Percentiles rank a stretch among this genome's conserved stretches.
Conservation (phyloP, 1,140 invertebrate genomes). For the Agraylea sexmaculata region DNA sequence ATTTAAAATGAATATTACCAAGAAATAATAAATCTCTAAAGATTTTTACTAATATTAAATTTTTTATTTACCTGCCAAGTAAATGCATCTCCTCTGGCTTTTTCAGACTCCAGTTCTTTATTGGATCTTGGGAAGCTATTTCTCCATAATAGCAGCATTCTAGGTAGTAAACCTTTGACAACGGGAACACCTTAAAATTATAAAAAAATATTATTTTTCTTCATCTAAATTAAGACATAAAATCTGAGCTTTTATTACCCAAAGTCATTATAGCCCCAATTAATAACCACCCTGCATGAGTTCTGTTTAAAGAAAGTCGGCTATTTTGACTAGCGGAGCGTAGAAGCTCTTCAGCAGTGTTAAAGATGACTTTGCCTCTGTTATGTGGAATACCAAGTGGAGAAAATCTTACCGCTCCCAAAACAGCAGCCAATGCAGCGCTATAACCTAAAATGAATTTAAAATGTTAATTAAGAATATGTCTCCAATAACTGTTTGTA, state of each 20-base stretch:
- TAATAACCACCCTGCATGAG: conserved; percentile 93
- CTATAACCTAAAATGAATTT: conserved; percentile 69
- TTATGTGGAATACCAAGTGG: conserved; percentile 93
- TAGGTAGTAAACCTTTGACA: conserved; percentile 75
- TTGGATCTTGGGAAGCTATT: conserved; percentile 94
- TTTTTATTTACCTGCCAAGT: conserved; percentile 72
- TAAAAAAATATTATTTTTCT: conserved; percentile 12
- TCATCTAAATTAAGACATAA: conserved; percentile 6
- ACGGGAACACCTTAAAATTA: conserved; percentile 61
- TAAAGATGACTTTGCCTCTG: conserved; percentile 93
- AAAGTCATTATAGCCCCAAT: conserved; percentile 95
- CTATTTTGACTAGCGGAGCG: conserved; percentile 96
- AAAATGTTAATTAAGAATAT: neutral
- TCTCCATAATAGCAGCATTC: conserved; percentile 92
- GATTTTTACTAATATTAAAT: conserved; percentile 22
- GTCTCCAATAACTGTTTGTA: no score
- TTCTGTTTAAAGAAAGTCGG: conserved; percentile 84
- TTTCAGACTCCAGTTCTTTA: conserved; percentile 94
- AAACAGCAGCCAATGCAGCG: conserved; percentile 80
- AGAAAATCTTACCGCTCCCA: conserved; percentile 83
- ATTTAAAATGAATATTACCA: conserved; percentile 15
- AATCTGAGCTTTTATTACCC: conserved; percentile 54
- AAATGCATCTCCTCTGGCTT: conserved; percentile 92
- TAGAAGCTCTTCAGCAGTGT: conserved; percentile 91
- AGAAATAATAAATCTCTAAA: conserved; percentile 8